phyloP scores from a whole-genome alignment of 2,888 invertebrate species.

The Zygaena filipendulae region DNA sequence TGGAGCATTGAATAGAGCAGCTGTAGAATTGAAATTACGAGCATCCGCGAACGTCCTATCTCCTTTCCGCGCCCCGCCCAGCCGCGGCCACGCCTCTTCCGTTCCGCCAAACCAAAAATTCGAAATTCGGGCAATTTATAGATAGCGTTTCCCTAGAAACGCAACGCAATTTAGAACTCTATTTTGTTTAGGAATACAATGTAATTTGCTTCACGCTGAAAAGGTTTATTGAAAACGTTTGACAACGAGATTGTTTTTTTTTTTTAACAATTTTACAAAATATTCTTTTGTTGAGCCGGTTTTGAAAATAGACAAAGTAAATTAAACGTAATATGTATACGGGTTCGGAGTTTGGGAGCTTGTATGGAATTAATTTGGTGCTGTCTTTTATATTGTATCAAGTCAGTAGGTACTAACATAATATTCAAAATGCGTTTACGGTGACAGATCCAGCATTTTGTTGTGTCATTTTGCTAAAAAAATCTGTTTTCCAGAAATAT shows the following conservation, averaged over 20 bases:
- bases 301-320: constrained; percentile 1
- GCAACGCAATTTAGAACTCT: constrained; percentile 15
- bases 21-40: constrained; percentile 27
- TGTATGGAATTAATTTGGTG: no score
- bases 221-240: no score
- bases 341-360: no score
- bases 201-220: no score
- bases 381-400: no score
- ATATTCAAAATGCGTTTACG: no score
- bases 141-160: constrained; percentile 19
- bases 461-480: no score
- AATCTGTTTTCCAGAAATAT: no score
- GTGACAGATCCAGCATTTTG: no score
- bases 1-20: no score
- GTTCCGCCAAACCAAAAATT: constrained; percentile 35
- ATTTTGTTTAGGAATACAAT: constrained; percentile 1
- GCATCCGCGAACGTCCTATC: constrained; percentile 40
- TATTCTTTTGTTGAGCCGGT: constrained; percentile 1
- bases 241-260: no score
- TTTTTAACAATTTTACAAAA: constrained; percentile 3
- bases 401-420: no score
- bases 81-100: constrained; percentile 51
- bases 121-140: constrained; percentile 42
- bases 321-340: background rate
- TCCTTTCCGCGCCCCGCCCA: constrained; percentile 56